Conservation (phyloP, 2,113 vertebrate species). For the Equus przewalskii region DNA sequence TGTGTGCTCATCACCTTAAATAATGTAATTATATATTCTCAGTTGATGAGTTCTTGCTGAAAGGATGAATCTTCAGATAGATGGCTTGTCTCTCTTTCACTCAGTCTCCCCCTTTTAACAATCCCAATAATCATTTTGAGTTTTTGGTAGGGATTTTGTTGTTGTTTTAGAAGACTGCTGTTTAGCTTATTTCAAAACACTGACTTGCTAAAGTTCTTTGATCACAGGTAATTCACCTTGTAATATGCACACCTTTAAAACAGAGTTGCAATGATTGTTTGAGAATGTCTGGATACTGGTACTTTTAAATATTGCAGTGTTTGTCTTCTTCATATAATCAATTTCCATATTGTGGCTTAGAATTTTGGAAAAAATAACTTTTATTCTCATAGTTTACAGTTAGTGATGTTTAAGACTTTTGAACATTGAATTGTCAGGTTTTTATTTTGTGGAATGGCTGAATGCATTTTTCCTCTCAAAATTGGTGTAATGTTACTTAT, state of each 20-base stretch:
- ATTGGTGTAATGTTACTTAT: not conserved
- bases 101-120: not conserved
- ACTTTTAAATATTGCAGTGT: not conserved
- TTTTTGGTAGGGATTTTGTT: conserved; percentile 10
- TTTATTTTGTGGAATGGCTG: conserved; percentile 47
- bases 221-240: conserved; percentile 7
- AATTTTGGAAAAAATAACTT: conserved; percentile 52
- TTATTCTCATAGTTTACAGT: conserved; percentile 6
- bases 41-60: conserved; percentile 26
- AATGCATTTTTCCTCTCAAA: conserved; percentile 46
- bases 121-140: not conserved
- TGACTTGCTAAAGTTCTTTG: conserved; percentile 48
- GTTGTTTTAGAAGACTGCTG: conserved; percentile 4
- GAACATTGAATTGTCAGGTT: conserved; percentile 3
- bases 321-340: conserved; percentile 31
- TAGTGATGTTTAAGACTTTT: conserved; percentile 35
- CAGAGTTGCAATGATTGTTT: conserved; percentile 32
- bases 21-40: not conserved
- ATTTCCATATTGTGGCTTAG: not conserved
- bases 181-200: conserved; percentile 44
- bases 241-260: not conserved
- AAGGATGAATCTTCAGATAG: conserved; percentile 38
- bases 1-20: not conserved
- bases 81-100: not conserved
- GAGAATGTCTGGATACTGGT: not conserved